Base-by-base conservation (phyloP, 2,888 invertebrate genomes). In the Mimas tiliae region DNA sequence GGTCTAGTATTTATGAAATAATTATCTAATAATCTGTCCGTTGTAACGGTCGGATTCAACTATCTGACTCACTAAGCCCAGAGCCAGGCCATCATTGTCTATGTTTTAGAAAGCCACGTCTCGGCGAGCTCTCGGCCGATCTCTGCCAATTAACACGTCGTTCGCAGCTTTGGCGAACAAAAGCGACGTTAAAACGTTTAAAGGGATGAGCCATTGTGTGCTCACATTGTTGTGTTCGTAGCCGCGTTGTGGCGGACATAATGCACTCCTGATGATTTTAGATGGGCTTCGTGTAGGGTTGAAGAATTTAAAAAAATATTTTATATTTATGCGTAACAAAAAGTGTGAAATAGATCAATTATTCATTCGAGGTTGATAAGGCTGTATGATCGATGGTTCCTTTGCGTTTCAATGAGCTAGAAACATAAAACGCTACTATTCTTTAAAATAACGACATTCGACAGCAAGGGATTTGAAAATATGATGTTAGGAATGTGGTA, bases 71-170 rank as follows among this genome's bases (percentile, higher is more conserved):
- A n/a, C 47, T 47, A 48, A 48, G 12, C 27, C 33, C 33, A 11
- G 62, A 33, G 14, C 34, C 33, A 53, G 33, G 53, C 14, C 21
- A 52, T 63, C 47, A 48, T 48, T 63, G 62, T 63, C 62, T 63
- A 63, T 63, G 47, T 48, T 63, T 63, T 63, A 63, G 62, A 63
- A 63, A 63, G 62, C 47, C 62, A 63, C 47, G 62, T 63, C 62
- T 45, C 38, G 45, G 62, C 16, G 53, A 34, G 53, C 19, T 48
- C 47, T 63, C 62, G 62, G 47, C 62, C 75, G 73, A 77, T 79
- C 80, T 75, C 82, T 83, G 79, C 82, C 90, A 93, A 91, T 93
- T 93, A 92, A 82, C 93, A 89, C 84, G 78, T 86, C 81, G 76
- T 83, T 80, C 81, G 62, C 62, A 63, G 62, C 62, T 63, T 63